These are phyloP conservation scores for Chelmon rostratus DNA, from an alignment of 2,797 vertebrate genomes.

Conservation along the genomic window DNA sequence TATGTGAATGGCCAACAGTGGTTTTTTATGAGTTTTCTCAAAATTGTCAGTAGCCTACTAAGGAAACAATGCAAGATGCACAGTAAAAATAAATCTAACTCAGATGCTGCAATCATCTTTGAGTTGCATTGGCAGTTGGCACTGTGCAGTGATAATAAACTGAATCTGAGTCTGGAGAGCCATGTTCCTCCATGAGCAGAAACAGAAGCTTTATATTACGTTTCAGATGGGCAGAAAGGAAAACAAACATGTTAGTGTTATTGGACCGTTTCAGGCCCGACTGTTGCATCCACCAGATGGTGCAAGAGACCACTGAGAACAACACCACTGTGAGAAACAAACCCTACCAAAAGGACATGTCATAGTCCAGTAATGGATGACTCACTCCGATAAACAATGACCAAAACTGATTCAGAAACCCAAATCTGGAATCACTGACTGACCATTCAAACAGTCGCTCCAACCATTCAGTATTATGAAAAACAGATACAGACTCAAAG, in stretches of 20 bases:
- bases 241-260: neutral
- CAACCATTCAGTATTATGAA: neutral
- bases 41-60: neutral
- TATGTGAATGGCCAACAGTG: too few species aligned
- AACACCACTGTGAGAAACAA: neutral
- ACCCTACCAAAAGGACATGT: neutral
- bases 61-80: neutral
- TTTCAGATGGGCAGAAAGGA: neutral
- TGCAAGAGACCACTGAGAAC: slow-evolving; percentile 42
- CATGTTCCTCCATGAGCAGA: too few species aligned
- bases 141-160: neutral
- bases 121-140: neutral
- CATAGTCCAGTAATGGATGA: neutral
- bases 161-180: neutral
- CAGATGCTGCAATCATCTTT: neutral
- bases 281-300: slow-evolving; percentile 66
- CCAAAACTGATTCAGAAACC: slow-evolving; percentile 5
- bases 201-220: neutral
- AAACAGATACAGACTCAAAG: neutral
- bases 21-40: neutral
- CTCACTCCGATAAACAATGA: neutral
- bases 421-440: neutral
- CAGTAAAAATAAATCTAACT: neutral
- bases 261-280: neutral
- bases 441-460: neutral